Percentiles rank a stretch among this genome's conserved stretches.
These are phyloP conservation scores for Aleiodes leptofemur DNA, from an alignment of 2,888 invertebrate species.

Conservation along the genomic window DNA sequence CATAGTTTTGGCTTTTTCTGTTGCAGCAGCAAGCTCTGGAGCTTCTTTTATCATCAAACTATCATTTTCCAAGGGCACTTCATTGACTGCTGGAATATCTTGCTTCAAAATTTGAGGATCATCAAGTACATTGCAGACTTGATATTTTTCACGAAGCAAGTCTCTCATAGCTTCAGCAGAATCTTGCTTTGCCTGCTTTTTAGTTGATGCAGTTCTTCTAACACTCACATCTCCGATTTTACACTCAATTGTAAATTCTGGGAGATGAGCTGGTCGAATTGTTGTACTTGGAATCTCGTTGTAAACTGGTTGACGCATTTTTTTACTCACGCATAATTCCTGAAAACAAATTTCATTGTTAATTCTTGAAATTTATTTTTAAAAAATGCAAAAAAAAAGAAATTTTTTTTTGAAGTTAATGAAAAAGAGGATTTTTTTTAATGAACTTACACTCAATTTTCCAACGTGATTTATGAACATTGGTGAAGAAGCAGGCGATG, in stretches of 20 bases:
- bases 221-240: not conserved
- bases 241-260: not conserved
- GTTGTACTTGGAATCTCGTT: not conserved
- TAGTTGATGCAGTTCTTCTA: conserved; percentile 5
- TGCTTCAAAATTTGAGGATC: not conserved
- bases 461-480: conserved; percentile 21
- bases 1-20: conserved; percentile 1
- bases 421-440: no score
- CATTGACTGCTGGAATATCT: not conserved
- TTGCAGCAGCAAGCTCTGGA: not conserved
- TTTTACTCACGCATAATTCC: conserved; percentile 17
- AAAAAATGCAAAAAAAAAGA: no score
- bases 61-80: not conserved
- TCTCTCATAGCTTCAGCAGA: conserved; percentile 29
- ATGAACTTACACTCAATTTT: no score
- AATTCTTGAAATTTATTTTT: no score
- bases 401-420: no score
- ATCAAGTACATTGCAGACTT: not conserved
- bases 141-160: not conserved
- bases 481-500: not conserved
- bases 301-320: conserved; percentile 13
- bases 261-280: not conserved
- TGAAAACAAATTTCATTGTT: not conserved
- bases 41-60: not conserved
- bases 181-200: conserved; percentile 38